These are phyloP conservation scores for Diaprepes abbreviatus DNA, from an alignment of 2,888 invertebrate species.

Conservation along the genomic window DNA sequence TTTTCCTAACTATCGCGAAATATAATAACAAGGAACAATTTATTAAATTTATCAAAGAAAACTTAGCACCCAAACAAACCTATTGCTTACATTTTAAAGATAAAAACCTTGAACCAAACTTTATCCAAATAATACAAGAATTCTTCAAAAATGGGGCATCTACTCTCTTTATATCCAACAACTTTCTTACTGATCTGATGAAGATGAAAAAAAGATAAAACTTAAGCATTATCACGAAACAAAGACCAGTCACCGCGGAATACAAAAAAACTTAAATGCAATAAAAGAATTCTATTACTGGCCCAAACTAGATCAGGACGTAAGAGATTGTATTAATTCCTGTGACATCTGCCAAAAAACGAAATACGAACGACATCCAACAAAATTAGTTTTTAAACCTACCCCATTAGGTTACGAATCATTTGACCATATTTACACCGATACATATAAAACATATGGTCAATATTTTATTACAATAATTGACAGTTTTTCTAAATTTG, in stretches of 20 bases:
- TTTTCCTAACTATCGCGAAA: background rate
- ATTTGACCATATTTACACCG: constrained; percentile 1
- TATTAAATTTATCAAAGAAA: constrained; percentile 1
- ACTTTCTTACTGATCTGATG: background rate
- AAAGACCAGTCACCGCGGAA: constrained; percentile 28
- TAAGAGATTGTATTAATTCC: constrained; percentile 8
- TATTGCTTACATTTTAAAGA: constrained; percentile 5
- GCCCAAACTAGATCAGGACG: constrained; percentile 26
- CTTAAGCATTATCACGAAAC: constrained; percentile 32
- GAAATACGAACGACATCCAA: constrained; percentile 23
- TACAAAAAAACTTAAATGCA: constrained; percentile 20
- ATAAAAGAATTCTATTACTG: constrained; percentile 27
- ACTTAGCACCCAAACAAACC: background rate
- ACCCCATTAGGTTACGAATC: constrained; percentile 17
- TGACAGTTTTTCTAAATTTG: constrained; percentile 11
- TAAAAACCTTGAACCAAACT: background rate
- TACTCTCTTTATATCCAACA: constrained; percentile 1
- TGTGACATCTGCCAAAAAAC: constrained; percentile 27
- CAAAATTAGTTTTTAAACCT: constrained; percentile 22
- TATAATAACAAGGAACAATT: background rate
- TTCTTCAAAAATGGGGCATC: constrained; percentile 8
- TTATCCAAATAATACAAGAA: constrained; percentile 3
- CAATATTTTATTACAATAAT: background rate
- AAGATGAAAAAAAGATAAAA: constrained; percentile 25
- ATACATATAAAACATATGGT: background rate